Conservation (phyloP, 1,140 invertebrate species). For the Schlechtendalia chinensis region DNA sequence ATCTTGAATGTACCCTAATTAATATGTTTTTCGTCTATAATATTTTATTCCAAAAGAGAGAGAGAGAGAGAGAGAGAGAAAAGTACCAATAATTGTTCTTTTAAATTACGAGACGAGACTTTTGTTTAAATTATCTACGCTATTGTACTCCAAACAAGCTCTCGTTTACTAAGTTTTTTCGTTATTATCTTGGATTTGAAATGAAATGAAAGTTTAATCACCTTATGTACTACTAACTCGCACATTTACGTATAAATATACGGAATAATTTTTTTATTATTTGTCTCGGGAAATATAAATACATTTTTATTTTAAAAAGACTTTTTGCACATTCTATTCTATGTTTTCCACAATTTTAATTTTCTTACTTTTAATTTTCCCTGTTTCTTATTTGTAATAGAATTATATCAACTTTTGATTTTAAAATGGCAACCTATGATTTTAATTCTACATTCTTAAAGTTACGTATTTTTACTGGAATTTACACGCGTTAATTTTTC, state of each 20-base stretch:
- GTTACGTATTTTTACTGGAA: too few species aligned
- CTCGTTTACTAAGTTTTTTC: conserved; percentile 11
- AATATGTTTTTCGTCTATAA: background rate
- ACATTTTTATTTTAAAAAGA: background rate
- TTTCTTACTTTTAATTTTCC: too few species aligned
- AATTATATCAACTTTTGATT: too few species aligned
- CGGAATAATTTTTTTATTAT: too few species aligned
- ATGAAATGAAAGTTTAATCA: background rate
- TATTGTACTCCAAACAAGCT: conserved; percentile 10
- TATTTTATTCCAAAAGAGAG: background rate
- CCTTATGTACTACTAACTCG: background rate
- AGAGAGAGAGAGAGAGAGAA: background rate
- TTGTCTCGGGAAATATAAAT: too few species aligned
- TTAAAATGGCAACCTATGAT: too few species aligned
- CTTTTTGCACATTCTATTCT: background rate
- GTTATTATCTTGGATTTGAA: background rate
- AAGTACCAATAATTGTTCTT: conserved; percentile 7
- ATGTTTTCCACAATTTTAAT: background rate
- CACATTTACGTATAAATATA: too few species aligned
- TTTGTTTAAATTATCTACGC: background rate
- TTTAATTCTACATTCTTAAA: too few species aligned
- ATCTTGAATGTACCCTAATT: conserved; percentile 12
- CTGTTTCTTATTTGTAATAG: too few species aligned
- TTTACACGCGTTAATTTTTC: too few species aligned
- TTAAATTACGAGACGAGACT: background rate